A percentile compares a stretch with the other conserved stretches of the same genome.
Conservation (phyloP, 2,888 invertebrate species). For the Herminia tarsipennalis region DNA sequence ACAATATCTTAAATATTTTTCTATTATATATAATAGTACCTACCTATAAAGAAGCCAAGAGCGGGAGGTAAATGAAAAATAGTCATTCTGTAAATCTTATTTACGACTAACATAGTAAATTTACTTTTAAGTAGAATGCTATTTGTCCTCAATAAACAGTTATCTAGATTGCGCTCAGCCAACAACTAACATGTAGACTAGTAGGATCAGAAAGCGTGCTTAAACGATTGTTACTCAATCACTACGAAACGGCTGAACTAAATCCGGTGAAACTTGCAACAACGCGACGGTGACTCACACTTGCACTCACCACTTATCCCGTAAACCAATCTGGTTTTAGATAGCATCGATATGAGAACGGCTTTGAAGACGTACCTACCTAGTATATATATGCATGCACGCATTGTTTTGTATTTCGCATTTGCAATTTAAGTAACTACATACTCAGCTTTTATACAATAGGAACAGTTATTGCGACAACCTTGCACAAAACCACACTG, state of each 20-base stretch:
- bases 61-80: too few relatives aligned
- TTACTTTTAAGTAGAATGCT: too few relatives aligned
- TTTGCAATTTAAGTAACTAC: background rate
- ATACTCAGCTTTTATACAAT: background rate
- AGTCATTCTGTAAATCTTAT: too few relatives aligned
- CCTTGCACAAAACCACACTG: background rate
- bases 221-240: constrained; percentile 33
- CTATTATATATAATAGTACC: too few relatives aligned
- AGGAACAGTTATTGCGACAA: background rate
- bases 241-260: constrained; percentile 28
- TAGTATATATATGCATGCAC: too few relatives aligned
- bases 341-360: constrained; percentile 17
- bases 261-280: constrained; percentile 28
- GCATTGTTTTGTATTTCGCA: too few relatives aligned
- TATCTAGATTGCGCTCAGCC: constrained; percentile 10
- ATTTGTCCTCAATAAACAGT: constrained; percentile 7
- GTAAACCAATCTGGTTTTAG: constrained; percentile 23
- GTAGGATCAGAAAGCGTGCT: constrained; percentile 33
- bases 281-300: constrained; percentile 20
- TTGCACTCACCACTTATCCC: constrained; percentile 14
- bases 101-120: too few relatives aligned
- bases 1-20: too few relatives aligned
- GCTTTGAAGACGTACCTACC: too few relatives aligned
- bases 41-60: too few relatives aligned
- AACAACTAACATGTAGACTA: constrained; percentile 15